Conservation (phyloP, 2,888 invertebrate species). For the Tuberolachnus salignus region DNA sequence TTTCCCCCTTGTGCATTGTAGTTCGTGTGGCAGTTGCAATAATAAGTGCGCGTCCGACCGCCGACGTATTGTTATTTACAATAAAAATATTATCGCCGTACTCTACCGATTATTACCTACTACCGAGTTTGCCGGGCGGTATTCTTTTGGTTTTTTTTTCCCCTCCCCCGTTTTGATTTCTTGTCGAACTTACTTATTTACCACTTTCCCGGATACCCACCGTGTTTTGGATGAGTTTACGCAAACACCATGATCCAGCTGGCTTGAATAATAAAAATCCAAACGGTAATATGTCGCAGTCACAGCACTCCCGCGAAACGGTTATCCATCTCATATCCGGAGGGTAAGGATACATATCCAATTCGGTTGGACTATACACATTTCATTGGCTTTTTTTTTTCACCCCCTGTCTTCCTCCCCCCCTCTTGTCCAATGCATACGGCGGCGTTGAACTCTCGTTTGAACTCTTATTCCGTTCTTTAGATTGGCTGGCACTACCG, state of each 20-base stretch:
- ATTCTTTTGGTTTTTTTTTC: not conserved
- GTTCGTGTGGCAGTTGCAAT: not conserved
- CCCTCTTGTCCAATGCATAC: no score
- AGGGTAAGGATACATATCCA: constrained; percentile 73
- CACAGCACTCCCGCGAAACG: constrained; percentile 68
- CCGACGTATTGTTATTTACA: not conserved
- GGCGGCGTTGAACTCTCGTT: not conserved
- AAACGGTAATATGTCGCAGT: constrained; percentile 45
- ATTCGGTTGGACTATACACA: not conserved
- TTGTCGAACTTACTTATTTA: not conserved
- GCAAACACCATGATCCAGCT: not conserved
- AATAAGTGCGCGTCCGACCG: not conserved
- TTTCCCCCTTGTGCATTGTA: not conserved
- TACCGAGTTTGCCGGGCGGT: not conserved
- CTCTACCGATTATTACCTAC: not conserved
- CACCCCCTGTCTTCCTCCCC: no score
- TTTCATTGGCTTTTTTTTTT: no score
- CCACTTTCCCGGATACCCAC: not conserved
- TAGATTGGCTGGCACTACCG: constrained; percentile 95
- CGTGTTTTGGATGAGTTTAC: not conserved
- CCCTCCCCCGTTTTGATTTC: not conserved
- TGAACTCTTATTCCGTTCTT: constrained; percentile 59
- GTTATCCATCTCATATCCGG: constrained; percentile 93
- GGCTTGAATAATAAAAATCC: not conserved
- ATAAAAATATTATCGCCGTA: not conserved